phyloP scores from a whole-genome alignment of 1,140 invertebrate species.

The Atopsyche davidsoni region DNA sequence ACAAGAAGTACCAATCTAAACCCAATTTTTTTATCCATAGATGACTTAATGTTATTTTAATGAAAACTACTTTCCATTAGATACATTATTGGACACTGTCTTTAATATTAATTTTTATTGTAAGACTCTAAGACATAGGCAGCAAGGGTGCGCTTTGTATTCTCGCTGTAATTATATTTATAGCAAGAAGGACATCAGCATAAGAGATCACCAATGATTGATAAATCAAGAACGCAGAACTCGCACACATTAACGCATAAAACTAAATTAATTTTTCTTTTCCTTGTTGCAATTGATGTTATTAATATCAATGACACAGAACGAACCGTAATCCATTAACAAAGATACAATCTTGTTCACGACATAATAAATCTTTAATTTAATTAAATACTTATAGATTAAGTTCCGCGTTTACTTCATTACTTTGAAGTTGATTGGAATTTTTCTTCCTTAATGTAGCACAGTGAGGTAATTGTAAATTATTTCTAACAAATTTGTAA shows the following conservation, averaged over 20 bases:
- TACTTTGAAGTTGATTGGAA: background rate
- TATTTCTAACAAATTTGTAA: constrained; percentile 26
- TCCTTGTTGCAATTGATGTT: constrained; percentile 4
- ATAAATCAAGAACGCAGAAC: background rate
- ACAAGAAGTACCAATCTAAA: too few species aligned
- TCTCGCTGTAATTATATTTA: too few species aligned
- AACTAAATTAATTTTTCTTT: too few species aligned
- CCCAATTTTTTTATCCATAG: too few species aligned
- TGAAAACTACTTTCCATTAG: too few species aligned
- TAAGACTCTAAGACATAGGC: too few species aligned
- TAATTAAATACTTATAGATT: background rate
- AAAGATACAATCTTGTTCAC: constrained; percentile 36
- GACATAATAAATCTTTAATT: background rate
- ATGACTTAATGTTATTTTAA: too few species aligned
- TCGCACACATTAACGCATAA: too few species aligned
- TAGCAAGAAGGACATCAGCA: background rate
- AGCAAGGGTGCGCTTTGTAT: too few species aligned
- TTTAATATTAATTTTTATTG: too few species aligned
- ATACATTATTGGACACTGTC: too few species aligned
- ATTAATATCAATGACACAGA: constrained; percentile 9
- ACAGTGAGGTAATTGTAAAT: constrained; percentile 21
- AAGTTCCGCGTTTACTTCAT: background rate
- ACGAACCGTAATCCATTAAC: constrained; percentile 41
- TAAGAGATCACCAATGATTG: background rate
- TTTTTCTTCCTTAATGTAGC: constrained; percentile 19